Conservation (phyloP, 2,888 invertebrate genomes). For the Trachelus stipa region DNA sequence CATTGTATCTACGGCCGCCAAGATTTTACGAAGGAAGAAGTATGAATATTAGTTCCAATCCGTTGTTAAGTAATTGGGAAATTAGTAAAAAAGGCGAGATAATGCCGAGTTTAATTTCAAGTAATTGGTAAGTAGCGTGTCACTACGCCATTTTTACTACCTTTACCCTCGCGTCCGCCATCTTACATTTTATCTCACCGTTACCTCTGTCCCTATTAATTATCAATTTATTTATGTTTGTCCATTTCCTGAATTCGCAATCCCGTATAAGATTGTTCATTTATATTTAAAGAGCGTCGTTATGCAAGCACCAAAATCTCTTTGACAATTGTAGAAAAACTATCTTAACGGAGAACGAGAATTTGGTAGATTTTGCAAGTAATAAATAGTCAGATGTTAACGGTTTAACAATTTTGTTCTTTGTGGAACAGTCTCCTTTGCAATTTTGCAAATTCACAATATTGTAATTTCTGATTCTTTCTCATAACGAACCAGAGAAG, state of each 20-base stretch:
- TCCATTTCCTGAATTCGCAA: background rate
- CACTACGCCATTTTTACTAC: slow-evolving; percentile 47
- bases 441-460: background rate
- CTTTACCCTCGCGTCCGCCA: slow-evolving; percentile 40
- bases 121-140: slow-evolving; percentile 72
- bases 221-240: background rate
- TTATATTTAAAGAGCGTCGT: background rate
- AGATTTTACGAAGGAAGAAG: slow-evolving; percentile 66
- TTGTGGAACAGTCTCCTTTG: background rate
- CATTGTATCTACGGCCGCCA: slow-evolving; percentile 41
- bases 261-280: background rate
- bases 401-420: background rate
- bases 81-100: slow-evolving; percentile 64
- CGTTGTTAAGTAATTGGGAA: slow-evolving; percentile 62
- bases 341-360: background rate
- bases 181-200: slow-evolving; percentile 38
- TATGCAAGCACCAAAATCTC: background rate
- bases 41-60: slow-evolving; percentile 62
- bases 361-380: background rate
- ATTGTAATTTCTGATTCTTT: background rate
- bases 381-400: background rate
- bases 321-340: background rate
- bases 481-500: background rate
- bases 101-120: slow-evolving; percentile 76
- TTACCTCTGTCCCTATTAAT: background rate